Conservation (phyloP, 2,797 vertebrate species). For the Miopithecus talapoin region DNA sequence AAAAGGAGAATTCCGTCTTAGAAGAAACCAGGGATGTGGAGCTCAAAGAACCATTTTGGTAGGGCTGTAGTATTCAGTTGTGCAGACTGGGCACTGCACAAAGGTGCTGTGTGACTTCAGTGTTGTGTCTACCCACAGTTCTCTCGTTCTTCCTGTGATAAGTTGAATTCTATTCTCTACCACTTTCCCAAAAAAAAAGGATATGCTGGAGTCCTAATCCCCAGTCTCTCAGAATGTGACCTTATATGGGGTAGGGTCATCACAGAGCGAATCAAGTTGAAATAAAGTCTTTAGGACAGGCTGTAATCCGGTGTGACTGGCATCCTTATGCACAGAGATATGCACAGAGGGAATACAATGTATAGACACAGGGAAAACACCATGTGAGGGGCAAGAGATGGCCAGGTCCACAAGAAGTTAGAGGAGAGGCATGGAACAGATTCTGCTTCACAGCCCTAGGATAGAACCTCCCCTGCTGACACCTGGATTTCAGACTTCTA, state of each 20-base stretch:
- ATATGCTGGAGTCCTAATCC: not conserved
- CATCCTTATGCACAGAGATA: not conserved
- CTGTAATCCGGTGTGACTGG: not conserved
- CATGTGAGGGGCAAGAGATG: not conserved
- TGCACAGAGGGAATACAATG: not conserved
- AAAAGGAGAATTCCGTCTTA: not conserved
- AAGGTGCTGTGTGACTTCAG: not conserved
- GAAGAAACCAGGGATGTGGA: not conserved
- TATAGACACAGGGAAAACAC: not conserved
- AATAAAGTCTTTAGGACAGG: not conserved
- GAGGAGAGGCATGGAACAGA: not conserved
- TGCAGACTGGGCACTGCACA: rapidly evolving
- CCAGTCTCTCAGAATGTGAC: not conserved
- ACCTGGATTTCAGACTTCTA: not conserved
- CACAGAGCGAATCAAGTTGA: not conserved
- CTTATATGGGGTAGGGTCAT: not conserved
- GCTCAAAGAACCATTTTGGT: not conserved
- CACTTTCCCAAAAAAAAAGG: not conserved
- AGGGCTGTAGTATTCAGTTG: not conserved
- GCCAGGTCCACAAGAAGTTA: not conserved
- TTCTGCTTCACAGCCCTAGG: no score
- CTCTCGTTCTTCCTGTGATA: not conserved
- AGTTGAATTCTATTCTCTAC: not conserved
- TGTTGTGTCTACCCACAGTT: not conserved
- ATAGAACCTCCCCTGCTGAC: not conserved